Conservation (phyloP, 2,113 vertebrate species). For the Ceyx melanurus region DNA sequence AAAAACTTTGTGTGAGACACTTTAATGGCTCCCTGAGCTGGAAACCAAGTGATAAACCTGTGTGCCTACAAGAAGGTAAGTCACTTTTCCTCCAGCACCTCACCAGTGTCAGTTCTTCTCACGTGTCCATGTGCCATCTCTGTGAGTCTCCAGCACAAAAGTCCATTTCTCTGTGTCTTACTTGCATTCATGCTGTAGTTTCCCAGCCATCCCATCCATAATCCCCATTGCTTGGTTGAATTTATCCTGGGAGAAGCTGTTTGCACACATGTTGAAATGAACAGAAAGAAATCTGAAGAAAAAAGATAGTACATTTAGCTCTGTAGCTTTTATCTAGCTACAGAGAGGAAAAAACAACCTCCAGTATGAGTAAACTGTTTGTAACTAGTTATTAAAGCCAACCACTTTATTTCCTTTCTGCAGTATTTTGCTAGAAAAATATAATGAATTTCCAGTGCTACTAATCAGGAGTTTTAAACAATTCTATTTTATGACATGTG, state of each 20-base stretch:
- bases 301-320: background rate
- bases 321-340: background rate
- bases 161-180: background rate
- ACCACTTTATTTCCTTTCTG: background rate
- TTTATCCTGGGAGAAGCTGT: background rate
- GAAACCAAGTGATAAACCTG: slow-evolving; percentile 80
- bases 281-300: background rate
- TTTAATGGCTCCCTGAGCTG: slow-evolving; percentile 83
- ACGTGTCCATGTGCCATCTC: background rate
- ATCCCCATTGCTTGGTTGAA: background rate
- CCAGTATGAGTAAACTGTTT: background rate
- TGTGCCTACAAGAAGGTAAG: slow-evolving; percentile 86
- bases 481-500: background rate
- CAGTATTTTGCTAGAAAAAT: background rate
- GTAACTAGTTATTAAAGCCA: background rate
- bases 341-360: background rate
- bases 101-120: background rate
- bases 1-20: slow-evolving; percentile 80
- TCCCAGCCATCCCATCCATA: background rate
- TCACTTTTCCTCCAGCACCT: background rate
- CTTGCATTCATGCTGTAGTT: background rate
- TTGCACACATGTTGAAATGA: background rate
- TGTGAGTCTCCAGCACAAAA: background rate
- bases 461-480: background rate
- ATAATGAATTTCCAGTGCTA: background rate